phyloP scores from a whole-genome alignment of 2,113 vertebrate species.

The Psilopsiagon aurifrons region DNA sequence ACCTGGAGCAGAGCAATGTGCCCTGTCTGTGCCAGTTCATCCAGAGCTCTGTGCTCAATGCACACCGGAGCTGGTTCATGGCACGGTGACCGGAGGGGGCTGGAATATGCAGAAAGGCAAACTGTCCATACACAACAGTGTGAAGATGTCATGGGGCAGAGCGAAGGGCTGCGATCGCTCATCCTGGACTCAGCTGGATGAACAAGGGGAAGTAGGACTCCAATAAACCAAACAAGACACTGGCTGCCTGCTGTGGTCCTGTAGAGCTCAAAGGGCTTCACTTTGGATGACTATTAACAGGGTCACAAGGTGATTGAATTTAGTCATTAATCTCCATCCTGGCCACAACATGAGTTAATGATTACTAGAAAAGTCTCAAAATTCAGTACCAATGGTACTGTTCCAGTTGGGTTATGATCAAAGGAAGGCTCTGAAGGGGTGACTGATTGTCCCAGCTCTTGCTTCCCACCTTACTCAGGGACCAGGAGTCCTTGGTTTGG shows the following conservation, averaged over 20 bases:
- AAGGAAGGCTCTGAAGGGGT: neutral
- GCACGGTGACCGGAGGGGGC: neutral
- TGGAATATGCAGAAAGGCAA: neutral
- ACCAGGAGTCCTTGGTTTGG: neutral
- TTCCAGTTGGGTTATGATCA: neutral
- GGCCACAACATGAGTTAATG: neutral
- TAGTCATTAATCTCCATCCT: neutral
- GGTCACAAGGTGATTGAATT: neutral
- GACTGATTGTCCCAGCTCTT: neutral
- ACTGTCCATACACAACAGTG: accelerated
- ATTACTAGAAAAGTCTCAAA: neutral
- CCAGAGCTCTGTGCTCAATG: slow-evolving; percentile 20
- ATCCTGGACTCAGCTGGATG: neutral
- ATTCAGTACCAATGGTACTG: neutral
- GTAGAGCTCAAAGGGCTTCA: neutral
- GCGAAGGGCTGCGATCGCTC: neutral
- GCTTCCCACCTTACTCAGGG: neutral
- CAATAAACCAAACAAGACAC: neutral
- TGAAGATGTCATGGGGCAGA: neutral
- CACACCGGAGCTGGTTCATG: neutral
- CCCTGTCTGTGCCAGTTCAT: slow-evolving; percentile 81
- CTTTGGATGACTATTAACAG: neutral
- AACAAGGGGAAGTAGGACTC: accelerated
- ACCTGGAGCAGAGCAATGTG: slow-evolving; percentile 14
- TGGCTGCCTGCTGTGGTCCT: neutral